A percentile compares a stretch with the other conserved stretches of the same genome.
Conservation (phyloP, 2,888 invertebrate genomes). For the Apomyelois bistriatella region DNA sequence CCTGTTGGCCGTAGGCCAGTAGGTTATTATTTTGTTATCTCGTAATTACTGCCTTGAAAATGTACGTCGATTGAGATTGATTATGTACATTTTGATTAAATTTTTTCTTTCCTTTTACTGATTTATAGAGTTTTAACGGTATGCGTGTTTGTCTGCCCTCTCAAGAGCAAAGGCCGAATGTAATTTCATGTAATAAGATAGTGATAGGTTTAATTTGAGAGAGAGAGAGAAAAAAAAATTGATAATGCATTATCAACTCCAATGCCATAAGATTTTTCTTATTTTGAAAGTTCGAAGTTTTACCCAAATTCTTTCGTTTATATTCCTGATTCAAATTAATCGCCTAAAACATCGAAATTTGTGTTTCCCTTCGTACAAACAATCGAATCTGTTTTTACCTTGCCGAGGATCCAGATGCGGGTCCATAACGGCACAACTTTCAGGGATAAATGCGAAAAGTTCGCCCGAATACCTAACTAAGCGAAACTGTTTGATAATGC, state of each 20-base stretch:
- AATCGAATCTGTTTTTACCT: slow-evolving; percentile 32
- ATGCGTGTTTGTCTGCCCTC: too few species aligned
- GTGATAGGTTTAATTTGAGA: too few species aligned
- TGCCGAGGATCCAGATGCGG: slow-evolving; percentile 26
- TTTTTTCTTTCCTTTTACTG: background rate
- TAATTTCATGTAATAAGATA: too few species aligned
- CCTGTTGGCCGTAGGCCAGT: slow-evolving; percentile 62
- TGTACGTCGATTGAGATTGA: slow-evolving; percentile 18
- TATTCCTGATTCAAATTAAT: slow-evolving; percentile 33
- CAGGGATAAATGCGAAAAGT: slow-evolving; percentile 62
- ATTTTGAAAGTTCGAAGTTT: slow-evolving; percentile 3
- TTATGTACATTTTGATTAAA: background rate
- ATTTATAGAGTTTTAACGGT: too few species aligned
- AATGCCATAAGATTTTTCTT: background rate
- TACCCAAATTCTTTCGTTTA: slow-evolving; percentile 28
- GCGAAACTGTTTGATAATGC: slow-evolving; percentile 55
- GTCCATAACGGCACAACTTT: slow-evolving; percentile 45
- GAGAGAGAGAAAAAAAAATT: too few species aligned
- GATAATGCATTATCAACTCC: too few species aligned
- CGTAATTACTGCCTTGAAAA: slow-evolving; percentile 45
- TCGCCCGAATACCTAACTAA: slow-evolving; percentile 46
- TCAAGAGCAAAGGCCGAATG: too few species aligned
- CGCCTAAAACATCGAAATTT: slow-evolving; percentile 30
- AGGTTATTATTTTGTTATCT: slow-evolving; percentile 46
- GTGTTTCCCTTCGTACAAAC: slow-evolving; percentile 31